Conservation (phyloP, 2,113 vertebrate species). For the Archocentrus centrarchus region DNA sequence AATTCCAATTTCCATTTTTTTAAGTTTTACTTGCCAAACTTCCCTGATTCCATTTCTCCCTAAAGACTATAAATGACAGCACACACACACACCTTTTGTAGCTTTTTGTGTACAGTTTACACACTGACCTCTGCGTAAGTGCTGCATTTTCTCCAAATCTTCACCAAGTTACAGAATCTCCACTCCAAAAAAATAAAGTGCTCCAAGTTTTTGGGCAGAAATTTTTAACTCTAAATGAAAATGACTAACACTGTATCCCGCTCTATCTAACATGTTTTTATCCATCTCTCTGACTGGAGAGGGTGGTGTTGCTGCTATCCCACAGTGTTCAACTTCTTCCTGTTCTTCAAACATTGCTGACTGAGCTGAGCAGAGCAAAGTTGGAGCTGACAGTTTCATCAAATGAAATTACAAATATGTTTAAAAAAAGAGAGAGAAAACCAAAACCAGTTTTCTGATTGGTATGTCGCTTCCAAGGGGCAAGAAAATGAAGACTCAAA, state of each 20-base stretch:
- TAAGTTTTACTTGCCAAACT: no score
- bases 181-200: no score
- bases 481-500: background rate
- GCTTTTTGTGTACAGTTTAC: no score
- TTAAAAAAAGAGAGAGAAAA: background rate
- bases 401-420: background rate
- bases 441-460: background rate
- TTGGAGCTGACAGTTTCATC: background rate
- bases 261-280: no score
- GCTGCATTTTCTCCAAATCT: no score
- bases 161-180: no score
- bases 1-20: rapidly evolving
- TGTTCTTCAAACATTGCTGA: background rate
- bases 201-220: no score
- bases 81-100: background rate
- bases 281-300: no score
- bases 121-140: no score
- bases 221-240: no score
- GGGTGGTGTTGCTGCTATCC: no score
- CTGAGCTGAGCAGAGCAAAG: background rate
- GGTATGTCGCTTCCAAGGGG: background rate
- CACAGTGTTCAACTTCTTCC: background rate
- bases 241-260: no score
- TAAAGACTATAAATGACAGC: background rate
- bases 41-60: background rate